Percentiles rank a stretch among this genome's conserved stretches.
Conservation (phyloP, 2,113 vertebrate genomes). For the Tychaedon coryphoeus region DNA sequence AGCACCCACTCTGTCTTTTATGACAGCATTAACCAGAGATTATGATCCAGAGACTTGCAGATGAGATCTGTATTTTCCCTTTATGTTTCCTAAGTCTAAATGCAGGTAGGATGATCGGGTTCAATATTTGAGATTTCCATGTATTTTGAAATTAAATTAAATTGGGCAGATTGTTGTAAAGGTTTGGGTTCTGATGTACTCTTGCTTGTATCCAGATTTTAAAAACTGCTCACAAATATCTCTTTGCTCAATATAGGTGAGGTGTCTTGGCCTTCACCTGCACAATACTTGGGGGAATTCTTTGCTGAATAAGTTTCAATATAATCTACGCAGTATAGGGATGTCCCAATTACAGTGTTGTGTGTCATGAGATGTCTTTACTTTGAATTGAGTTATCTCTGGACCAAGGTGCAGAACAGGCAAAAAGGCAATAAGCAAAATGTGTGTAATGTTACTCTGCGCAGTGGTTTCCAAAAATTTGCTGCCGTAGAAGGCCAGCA, state of each 20-base stretch:
- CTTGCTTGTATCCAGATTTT: not conserved
- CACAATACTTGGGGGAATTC: not conserved
- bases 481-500: not conserved
- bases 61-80: not conserved
- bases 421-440: not conserved
- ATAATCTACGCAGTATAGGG: not conserved
- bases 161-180: not conserved
- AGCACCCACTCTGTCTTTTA: not conserved
- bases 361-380: not conserved
- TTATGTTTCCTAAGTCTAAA: not conserved
- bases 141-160: not conserved
- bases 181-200: not conserved
- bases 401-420: not conserved
- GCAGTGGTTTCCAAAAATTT: not conserved
- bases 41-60: not conserved
- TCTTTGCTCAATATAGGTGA: not conserved
- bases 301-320: not conserved
- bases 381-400: not conserved
- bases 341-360: not conserved
- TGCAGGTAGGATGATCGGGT: not conserved
- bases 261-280: not conserved
- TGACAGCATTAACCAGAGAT: not conserved
- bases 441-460: not conserved
- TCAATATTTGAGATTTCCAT: not conserved
- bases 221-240: not conserved